Evolutionary conservation across 92 coral and sea anemone species (phyloP).

Genomic region (Bergia puertoricense): DNA sequence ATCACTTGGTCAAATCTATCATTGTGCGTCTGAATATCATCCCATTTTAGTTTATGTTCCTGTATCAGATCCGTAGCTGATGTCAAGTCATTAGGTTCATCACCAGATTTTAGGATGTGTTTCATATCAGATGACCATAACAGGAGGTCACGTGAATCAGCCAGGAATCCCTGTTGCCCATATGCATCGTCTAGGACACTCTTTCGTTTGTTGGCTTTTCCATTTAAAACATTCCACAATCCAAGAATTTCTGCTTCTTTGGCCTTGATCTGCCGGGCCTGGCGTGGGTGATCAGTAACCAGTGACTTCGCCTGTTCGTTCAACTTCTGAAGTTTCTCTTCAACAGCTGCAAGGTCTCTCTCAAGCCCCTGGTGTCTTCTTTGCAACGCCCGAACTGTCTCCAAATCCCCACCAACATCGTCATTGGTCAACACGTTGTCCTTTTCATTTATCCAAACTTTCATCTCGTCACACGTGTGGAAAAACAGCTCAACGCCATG

Average conservation of each 20-base stretch:
- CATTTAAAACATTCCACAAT: conserved; percentile 82
- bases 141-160: conserved; percentile 91
- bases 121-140: conserved; percentile 83
- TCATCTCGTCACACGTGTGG: conserved; percentile 86
- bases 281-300: conserved; percentile 88
- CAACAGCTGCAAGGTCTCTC: conserved; percentile 91
- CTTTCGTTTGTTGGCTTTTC: conserved; percentile 75
- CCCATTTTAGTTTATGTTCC: conserved; percentile 77
- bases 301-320: conserved; percentile 86
- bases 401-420: conserved; percentile 81
- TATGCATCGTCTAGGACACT: conserved; percentile 84
- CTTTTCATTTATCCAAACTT: conserved; percentile 91
- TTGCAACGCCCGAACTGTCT: conserved; percentile 92
- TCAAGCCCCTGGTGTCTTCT: conserved; percentile 97
- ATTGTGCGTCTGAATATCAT: conserved; percentile 85
- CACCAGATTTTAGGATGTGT: conserved; percentile 65
- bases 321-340: conserved; percentile 79
- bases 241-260: conserved; percentile 80
- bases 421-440: conserved; percentile 64
- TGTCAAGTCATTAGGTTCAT: conserved; percentile 78
- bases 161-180: conserved; percentile 96
- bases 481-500: conserved; percentile 94
- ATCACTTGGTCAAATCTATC: conserved; percentile 92
- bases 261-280: conserved; percentile 84
- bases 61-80: conserved; percentile 81